phyloP scores from a whole-genome alignment of 2,797 vertebrate genomes.

The Xenops minutus region DNA sequence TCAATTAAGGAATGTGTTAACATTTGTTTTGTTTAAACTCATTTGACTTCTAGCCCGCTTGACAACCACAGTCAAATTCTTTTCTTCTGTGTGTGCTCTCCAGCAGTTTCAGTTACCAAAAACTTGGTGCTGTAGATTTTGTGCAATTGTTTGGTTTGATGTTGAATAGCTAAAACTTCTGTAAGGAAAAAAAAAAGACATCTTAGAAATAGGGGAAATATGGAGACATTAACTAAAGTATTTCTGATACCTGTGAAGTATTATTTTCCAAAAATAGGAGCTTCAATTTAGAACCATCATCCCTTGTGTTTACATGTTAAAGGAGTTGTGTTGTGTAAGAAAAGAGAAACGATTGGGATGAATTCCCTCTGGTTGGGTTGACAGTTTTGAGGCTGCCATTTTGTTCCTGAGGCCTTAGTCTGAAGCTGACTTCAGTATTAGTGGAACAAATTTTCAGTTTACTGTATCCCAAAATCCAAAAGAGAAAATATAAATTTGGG shows the following conservation, averaged over 20 bases:
- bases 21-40: slow-evolving; percentile 19
- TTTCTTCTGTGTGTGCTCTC: slow-evolving; percentile 9
- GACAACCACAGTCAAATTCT: not conserved
- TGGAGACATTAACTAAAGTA: not conserved
- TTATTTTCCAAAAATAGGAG: slow-evolving; percentile 12
- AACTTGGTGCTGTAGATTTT: slow-evolving; percentile 5
- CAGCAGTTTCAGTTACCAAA: slow-evolving; percentile 26
- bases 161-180: not conserved
- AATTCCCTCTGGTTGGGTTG: not conserved
- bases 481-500: not conserved
- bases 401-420: not conserved
- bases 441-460: not conserved
- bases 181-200: not conserved
- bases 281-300: not conserved
- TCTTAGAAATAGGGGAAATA: not conserved
- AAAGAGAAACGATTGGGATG: not conserved
- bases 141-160: slow-evolving; percentile 17
- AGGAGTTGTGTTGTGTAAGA: not conserved
- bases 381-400: not conserved
- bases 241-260: slow-evolving; percentile 51
- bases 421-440: slow-evolving; percentile 44
- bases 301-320: slow-evolving; percentile 64
- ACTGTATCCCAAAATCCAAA: slow-evolving; percentile 2
- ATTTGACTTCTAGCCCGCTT: not conserved
- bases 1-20: slow-evolving; percentile 58